phyloP scores from a whole-genome alignment of 2,888 invertebrate species.

The Acronicta alni region DNA sequence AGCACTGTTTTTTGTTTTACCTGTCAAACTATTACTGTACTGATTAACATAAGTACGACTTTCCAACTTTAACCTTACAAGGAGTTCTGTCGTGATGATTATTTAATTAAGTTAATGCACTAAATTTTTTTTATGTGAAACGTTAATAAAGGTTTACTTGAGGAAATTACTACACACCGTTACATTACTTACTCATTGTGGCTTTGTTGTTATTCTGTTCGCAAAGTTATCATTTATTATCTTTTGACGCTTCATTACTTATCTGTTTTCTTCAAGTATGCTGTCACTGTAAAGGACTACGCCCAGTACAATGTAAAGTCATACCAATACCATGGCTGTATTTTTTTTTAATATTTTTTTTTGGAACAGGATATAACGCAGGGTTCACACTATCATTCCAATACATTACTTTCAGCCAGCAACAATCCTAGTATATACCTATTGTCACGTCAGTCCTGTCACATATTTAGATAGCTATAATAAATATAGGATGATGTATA shows the following conservation, averaged over 20 bases:
- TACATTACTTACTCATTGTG: not conserved
- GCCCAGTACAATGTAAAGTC: not conserved
- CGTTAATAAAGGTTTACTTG: slow-evolving; percentile 21
- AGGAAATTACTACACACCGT: slow-evolving; percentile 38
- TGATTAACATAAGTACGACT: no score
- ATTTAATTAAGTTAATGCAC: not conserved
- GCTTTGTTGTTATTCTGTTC: slow-evolving; percentile 6
- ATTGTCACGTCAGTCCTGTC: no score
- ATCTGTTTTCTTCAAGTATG: no score
- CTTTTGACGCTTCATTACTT: slow-evolving; percentile 14
- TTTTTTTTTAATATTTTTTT: no score
- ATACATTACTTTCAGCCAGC: no score
- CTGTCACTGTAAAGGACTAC: no score
- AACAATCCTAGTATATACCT: no score
- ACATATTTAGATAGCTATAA: not conserved
- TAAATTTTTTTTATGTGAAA: not conserved
- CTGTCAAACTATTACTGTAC: no score
- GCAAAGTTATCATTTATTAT: slow-evolving; percentile 16
- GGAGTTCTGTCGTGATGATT: not conserved
- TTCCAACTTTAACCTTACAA: no score
- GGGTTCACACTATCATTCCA: no score
- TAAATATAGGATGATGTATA: not conserved
- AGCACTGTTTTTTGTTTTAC: no score
- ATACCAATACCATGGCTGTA: not conserved
- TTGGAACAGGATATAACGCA: no score